A percentile compares a stretch with the other conserved stretches of the same genome.
Conservation (phyloP, 2,888 invertebrate species). For the Mesopsocus fuscifrons region DNA sequence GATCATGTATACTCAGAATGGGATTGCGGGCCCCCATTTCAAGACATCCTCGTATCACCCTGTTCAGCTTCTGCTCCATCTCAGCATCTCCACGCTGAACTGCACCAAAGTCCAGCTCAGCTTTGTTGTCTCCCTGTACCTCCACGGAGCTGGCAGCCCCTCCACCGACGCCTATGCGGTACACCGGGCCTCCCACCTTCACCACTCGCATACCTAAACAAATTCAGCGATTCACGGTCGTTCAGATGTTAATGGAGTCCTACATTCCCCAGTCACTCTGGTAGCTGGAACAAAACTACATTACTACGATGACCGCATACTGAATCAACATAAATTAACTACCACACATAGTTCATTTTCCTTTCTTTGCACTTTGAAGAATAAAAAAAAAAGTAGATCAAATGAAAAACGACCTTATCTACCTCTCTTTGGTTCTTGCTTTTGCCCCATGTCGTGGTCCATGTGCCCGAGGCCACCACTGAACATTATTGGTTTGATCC, state of each 20-base stretch:
- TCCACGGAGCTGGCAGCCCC: constrained; percentile 96
- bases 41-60: constrained; percentile 79
- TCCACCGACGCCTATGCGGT: constrained; percentile 94
- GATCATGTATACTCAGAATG: constrained; percentile 90
- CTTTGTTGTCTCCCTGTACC: constrained; percentile 66
- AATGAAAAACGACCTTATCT: too few species aligned
- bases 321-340: too few species aligned
- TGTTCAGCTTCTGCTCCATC: constrained; percentile 95
- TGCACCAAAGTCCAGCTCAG: constrained; percentile 84
- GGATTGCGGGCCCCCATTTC: constrained; percentile 71
- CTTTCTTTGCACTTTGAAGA: too few species aligned
- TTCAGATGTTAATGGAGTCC: constrained; percentile 7
- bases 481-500: constrained; percentile 98
- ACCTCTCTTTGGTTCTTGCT: constrained; percentile 53
- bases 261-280: constrained; percentile 4
- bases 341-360: too few species aligned
- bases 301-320: too few species aligned
- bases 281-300: constrained; percentile 1
- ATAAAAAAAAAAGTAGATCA: too few species aligned
- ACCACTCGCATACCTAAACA: constrained; percentile 65
- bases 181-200: constrained; percentile 94
- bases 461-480: constrained; percentile 89
- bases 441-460: constrained; percentile 62
- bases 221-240: constrained; percentile 10
- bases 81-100: constrained; percentile 94